Base-by-base conservation (phyloP, 2,797 vertebrate genomes). In the Poecile montanus region DNA sequence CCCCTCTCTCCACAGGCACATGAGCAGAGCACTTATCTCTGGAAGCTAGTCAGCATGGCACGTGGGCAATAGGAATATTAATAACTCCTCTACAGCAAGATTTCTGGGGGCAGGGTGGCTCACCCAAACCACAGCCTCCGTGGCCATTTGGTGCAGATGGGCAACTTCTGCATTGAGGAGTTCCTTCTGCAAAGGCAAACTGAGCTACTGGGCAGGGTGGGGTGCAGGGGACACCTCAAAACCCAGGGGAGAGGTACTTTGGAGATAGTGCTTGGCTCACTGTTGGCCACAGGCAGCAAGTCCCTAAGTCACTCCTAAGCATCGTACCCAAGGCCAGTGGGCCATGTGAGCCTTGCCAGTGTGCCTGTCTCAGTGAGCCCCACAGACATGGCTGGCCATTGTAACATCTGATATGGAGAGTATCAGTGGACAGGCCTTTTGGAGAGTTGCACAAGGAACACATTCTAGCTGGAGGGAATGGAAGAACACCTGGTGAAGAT, bases 101-200 rank as follows among this genome's bases (percentile, higher is more conserved):
- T 92, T 97, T 97, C 95, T 97, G 94, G 19, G 91, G 76, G 84
- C 91, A 95, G 79, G 87, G 93, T 97, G 97, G 95, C 95, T 98
- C 97, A 97, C 79, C 51, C 89, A 97, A 96, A 97, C 97, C 98
- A 91, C 97, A 98, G 40, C 81, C 92, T 93, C 91, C 1, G 3
- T 66, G 78, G 95, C 78, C 78, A 67, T 86, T 72, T 14, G 2
- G 53, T 95, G 92, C 98, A 98, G 97, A 98, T 97, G 97, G 95
- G 67, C 95, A 97, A 97, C 98, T 98, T 98, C 98, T 96, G 93
- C 97, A 97, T 97, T 98, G 96, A 80, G 27, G 77, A 96, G 73
- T 94, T 98, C 96, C 96, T 60, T 70, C 96, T 96, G 73, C 77
- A 89, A 75, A 73, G 87, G 80, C 32, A 95, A 62, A 34, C 32